These are phyloP conservation scores for Cochlearius cochlearius DNA, from an alignment of 2,113 vertebrate species.

Conservation along the genomic window DNA sequence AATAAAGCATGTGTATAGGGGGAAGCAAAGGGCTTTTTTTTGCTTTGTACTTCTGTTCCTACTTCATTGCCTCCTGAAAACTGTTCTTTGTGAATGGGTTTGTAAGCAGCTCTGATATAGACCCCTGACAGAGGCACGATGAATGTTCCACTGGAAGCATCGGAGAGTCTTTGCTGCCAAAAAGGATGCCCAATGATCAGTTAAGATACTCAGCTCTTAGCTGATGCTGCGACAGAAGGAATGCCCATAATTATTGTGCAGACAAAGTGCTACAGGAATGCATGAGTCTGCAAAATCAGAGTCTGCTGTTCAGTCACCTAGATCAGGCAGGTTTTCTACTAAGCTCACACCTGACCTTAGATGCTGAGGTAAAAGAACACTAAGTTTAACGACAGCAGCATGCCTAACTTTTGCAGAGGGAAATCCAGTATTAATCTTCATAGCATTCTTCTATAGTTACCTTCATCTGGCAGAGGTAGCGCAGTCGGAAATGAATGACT, in stretches of 20 bases:
- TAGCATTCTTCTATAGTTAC: not conserved
- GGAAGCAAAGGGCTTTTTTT: not conserved
- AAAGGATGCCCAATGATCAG: not conserved
- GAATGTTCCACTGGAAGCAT: not conserved
- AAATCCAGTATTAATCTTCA: not conserved
- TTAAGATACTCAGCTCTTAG: not conserved
- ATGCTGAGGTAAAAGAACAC: not conserved
- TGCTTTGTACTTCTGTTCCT: not conserved
- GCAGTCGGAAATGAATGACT: not conserved
- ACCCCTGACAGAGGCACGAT: not conserved
- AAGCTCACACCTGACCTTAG: not conserved
- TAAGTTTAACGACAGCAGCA: not conserved
- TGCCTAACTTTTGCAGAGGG: not conserved
- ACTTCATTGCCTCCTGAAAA: not conserved
- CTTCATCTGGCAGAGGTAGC: not conserved
- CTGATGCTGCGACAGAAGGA: accelerated
- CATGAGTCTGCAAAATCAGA: not conserved
- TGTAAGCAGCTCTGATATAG: not conserved
- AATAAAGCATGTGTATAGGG: not conserved
- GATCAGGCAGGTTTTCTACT: not conserved
- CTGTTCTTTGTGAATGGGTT: not conserved
- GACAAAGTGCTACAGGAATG: not conserved
- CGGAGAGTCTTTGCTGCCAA: not conserved
- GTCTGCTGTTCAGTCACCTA: not conserved
- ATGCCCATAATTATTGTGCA: accelerated